These are phyloP conservation scores for Tapera naevia DNA, from an alignment of 2,797 vertebrate species.

Conservation along the genomic window DNA sequence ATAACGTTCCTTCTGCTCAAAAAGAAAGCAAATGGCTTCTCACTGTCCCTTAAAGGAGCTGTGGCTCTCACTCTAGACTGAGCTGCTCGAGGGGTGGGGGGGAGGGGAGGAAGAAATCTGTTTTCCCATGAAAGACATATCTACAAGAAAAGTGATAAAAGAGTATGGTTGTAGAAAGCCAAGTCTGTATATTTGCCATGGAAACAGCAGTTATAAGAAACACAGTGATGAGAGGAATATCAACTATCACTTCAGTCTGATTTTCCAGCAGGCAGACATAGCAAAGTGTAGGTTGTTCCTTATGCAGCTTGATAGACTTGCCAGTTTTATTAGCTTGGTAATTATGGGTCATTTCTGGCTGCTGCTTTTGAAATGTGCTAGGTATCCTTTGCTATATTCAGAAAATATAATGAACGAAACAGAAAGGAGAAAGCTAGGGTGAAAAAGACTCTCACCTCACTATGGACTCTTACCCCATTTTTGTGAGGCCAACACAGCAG, in stretches of 20 bases:
- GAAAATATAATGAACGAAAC: neutral
- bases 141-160: constrained; percentile 6
- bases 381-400: neutral
- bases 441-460: neutral
- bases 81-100: neutral
- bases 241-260: neutral
- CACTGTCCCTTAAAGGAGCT: neutral
- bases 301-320: neutral
- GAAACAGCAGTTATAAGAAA: constrained; percentile 47
- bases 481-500: neutral
- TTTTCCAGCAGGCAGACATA: neutral
- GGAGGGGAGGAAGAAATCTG: neutral
- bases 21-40: neutral
- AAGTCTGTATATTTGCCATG: constrained; percentile 43
- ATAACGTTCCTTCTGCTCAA: neutral
- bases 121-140: neutral
- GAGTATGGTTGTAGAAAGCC: neutral
- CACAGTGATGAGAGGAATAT: neutral
- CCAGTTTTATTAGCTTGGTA: neutral
- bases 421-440: neutral
- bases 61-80: neutral
- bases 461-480: neutral
- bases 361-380: neutral
- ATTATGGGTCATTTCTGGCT: neutral
- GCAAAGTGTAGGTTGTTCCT: neutral